Percentiles rank a stretch among this genome's conserved stretches.
These are phyloP conservation scores for Bombus sylvicola DNA, from an alignment of 1,140 invertebrate species.

Conservation along the genomic window DNA sequence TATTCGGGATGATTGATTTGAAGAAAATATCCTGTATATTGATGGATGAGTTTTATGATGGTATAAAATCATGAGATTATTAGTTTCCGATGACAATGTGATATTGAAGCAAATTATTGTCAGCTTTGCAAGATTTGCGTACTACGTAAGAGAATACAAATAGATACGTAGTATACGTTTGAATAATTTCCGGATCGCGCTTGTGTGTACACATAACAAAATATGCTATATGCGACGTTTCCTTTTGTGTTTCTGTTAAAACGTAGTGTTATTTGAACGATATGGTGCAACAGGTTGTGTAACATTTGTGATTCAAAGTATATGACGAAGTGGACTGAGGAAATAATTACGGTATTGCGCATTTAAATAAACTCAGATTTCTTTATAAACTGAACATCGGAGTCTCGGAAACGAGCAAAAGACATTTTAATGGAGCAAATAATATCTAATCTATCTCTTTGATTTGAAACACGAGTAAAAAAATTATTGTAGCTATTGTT, in stretches of 20 bases:
- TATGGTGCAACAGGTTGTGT: slow-evolving; percentile 36
- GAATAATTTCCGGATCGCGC: slow-evolving; percentile 17
- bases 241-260: not conserved
- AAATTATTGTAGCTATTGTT: not conserved
- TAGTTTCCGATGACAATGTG: not conserved
- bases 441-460: not conserved
- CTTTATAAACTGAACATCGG: not conserved
- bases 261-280: slow-evolving; percentile 28
- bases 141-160: not conserved
- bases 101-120: not conserved
- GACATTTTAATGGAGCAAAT: not conserved
- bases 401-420: not conserved
- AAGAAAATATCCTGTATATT: not conserved
- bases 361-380: slow-evolving; percentile 3
- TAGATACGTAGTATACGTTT: not conserved
- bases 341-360: slow-evolving; percentile 11
- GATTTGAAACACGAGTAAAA: not conserved
- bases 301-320: slow-evolving; percentile 28
- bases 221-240: not conserved
- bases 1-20: not conserved
- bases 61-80: not conserved
- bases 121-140: not conserved
- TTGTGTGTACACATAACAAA: not conserved
- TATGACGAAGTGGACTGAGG: slow-evolving; percentile 1
- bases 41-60: not conserved